Evolutionary conservation across 2,888 invertebrate species (phyloP), one percentile per base, ranked within the genome.

Genomic region (Zeuzera pyrina): DNA sequence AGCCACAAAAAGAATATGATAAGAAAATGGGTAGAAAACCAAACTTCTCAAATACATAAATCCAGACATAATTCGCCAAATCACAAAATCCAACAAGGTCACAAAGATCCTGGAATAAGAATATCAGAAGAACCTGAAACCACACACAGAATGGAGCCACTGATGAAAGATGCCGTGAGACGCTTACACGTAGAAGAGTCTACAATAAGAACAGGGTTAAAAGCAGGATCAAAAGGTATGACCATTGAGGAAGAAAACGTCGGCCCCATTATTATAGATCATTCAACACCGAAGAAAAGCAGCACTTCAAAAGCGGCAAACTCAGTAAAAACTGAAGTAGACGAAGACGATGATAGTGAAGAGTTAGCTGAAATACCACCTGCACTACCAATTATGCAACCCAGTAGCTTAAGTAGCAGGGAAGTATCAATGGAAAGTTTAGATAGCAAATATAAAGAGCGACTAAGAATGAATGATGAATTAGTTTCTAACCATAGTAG

Each of bases 1-100:
- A 92, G 88, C 49, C 94, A 94, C 53, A 96, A 96, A 64, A 94
- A 94, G 67, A 92, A 91, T 49, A 95, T 95, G 95, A 95, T 95
- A 31, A 85, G 93, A 29, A 92, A 94, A 58, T 95, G 95, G 95
- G 95, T 95, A 1, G 95, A 95, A 71, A 94, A 93, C 59, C 95
- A 95, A 71, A 92, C 92, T 1, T 88, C 90, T 11, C 93, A 94
- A 76, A 91, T 93, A 45, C 89, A 91, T 57, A 88, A 88, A 54
- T 86, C 87, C 1, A 86, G 87, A 45, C 87, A 87, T 42, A 84
- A 69, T 40, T 84, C 87, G 8, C 79, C 86, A 12, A 81, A 73
- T 43, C 81, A 81, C 37, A 79, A 76, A 62, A 27, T 43, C 7
- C 52, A 52, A 31, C 36, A 49, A 32, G 49, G 42, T 36, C 61